phyloP scores from a whole-genome alignment of 2,797 vertebrate genomes.

The Lepus oiostolus region DNA sequence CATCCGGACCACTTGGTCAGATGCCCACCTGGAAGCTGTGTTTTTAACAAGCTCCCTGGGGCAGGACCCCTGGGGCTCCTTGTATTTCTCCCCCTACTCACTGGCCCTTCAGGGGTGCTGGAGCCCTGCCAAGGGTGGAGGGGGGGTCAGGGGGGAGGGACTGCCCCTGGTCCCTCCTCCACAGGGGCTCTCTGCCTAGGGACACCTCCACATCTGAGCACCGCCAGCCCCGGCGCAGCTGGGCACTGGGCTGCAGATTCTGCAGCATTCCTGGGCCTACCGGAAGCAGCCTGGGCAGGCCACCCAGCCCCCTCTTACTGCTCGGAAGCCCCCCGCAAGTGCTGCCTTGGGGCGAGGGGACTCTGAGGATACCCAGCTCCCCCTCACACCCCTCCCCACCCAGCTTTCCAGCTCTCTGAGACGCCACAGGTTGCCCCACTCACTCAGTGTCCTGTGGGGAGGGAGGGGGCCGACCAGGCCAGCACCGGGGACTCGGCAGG shows the following conservation, averaged over 20 bases:
- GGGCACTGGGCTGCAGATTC: neutral
- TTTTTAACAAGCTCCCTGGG: neutral
- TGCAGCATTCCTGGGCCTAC: neutral
- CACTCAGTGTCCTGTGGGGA: conserved; percentile 80
- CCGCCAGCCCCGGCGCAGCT: neutral
- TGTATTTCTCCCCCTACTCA: neutral
- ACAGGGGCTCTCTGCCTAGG: neutral
- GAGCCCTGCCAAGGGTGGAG: neutral
- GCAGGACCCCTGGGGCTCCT: too few relatives aligned
- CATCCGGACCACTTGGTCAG: too few relatives aligned
- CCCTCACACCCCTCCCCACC: neutral
- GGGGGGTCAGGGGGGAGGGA: neutral
- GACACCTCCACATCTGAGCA: neutral
- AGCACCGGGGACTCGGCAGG: conserved; percentile 80
- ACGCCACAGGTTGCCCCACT: neutral
- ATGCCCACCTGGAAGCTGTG: neutral
- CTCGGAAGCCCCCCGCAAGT: neutral
- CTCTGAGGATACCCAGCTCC: neutral
- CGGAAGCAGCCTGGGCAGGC: neutral
- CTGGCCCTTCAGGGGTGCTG: neutral
- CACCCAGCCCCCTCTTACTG: too few relatives aligned
- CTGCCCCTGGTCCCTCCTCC: neutral
- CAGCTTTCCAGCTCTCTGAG: neutral
- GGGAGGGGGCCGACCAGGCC: conserved; percentile 86
- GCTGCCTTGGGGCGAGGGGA: neutral